phyloP scores from a whole-genome alignment of 2,888 invertebrate genomes.

The Lithosia quadra region DNA sequence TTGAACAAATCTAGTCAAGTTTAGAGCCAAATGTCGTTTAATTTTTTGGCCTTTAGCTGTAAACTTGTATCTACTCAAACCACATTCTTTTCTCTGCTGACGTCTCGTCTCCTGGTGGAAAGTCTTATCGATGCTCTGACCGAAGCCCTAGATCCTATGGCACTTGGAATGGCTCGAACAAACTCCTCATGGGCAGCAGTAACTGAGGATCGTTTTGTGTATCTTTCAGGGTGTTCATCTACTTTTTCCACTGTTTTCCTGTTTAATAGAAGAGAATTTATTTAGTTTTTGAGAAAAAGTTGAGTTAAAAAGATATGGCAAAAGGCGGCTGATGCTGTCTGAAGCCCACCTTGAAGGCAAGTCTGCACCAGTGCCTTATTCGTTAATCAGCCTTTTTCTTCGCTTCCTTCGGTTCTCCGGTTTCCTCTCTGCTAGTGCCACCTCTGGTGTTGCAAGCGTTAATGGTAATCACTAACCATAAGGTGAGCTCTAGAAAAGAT shows the following conservation, averaged over 20 bases:
- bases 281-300: neutral
- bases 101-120: slow-evolving; percentile 58
- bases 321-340: no score
- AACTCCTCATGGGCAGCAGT: slow-evolving; percentile 63
- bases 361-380: no score
- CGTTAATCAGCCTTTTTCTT: no score
- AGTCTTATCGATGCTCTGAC: slow-evolving; percentile 71
- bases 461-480: no score
- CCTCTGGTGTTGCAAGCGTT: no score
- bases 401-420: no score
- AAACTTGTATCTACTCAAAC: slow-evolving; percentile 48
- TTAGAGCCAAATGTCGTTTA: neutral
- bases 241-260: slow-evolving; percentile 64
- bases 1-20: neutral
- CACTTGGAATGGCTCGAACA: slow-evolving; percentile 68
- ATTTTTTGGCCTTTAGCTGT: slow-evolving; percentile 29
- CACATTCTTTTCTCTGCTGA: slow-evolving; percentile 51
- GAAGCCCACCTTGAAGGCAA: no score
- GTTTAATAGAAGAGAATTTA: slow-evolving; percentile 10
- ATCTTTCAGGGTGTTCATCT: slow-evolving; percentile 63
- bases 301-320: neutral
- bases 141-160: slow-evolving; percentile 77
- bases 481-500: no score
- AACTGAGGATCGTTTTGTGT: slow-evolving; percentile 63
- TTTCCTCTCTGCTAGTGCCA: no score